phyloP scores from a whole-genome alignment of 1,140 invertebrate genomes.

The Plodia interpunctella region DNA sequence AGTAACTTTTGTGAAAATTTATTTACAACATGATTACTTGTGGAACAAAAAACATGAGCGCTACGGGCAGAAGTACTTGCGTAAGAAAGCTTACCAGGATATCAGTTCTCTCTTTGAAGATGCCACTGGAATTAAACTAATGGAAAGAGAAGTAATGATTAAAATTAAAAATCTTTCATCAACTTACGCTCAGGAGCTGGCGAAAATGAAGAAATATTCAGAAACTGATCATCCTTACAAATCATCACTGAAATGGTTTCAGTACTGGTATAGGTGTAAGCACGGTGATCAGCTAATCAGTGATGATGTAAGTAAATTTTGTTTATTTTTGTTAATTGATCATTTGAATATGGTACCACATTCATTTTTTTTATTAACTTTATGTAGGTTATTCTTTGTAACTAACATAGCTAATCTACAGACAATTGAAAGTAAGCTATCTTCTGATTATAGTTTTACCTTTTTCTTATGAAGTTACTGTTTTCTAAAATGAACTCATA shows the following conservation, averaged over 20 bases:
- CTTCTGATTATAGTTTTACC: too few relatives aligned
- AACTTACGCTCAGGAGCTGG: constrained; percentile 64
- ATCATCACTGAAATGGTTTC: constrained; percentile 62
- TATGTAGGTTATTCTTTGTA: too few relatives aligned
- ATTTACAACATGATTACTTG: constrained; percentile 55
- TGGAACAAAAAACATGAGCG: constrained; percentile 59
- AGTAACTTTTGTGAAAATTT: constrained; percentile 65
- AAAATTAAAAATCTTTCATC: constrained; percentile 70
- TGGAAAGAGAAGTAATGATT: constrained; percentile 49
- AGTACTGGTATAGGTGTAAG: constrained; percentile 28
- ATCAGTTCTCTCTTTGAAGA: constrained; percentile 51
- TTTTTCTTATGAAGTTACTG: too few relatives aligned
- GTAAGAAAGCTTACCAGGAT: constrained; percentile 48
- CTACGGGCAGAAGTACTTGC: constrained; percentile 50
- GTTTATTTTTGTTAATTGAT: too few relatives aligned
- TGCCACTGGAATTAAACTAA: constrained; percentile 44
- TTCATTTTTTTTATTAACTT: too few relatives aligned
- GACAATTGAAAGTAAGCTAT: too few relatives aligned
- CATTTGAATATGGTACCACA: too few relatives aligned
- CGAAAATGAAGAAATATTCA: constrained; percentile 55
- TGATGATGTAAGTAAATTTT: too few relatives aligned
- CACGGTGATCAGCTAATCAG: not conserved
- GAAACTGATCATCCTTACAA: constrained; percentile 37
- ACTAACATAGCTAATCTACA: too few relatives aligned
- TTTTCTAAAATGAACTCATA: too few relatives aligned